Base-by-base conservation (phyloP, 64 coral and sea anemone species). In the Stichodactyla mertensii region DNA sequence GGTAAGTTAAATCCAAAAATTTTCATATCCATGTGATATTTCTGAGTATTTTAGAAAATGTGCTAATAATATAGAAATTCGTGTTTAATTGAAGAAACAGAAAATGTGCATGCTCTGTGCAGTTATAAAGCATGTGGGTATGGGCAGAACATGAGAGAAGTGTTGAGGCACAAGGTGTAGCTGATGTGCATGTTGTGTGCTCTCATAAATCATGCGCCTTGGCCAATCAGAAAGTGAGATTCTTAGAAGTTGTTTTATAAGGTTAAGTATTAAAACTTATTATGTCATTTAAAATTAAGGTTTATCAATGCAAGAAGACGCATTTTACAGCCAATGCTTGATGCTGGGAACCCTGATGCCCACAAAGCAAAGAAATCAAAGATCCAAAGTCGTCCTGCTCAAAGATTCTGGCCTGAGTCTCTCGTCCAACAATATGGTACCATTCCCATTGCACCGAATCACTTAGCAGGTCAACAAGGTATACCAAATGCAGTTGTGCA, bases 281-380 rank as follows among this genome's bases (percentile, higher is more conserved):
- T 74, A 74, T 74, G 69, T 74, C 69, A 74, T 31, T 23, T 27
- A 74, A 74, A 74, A 13, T 18, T 36, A 24, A 97, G 94, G 94
- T 97, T 97, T 61, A 97, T 97, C 10, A 97, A 97, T 95, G 94
- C 94, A 74, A 89, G 94, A 52, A 77, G 94, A 19, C 87, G 94
- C 23, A 97, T 97, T 77, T 77, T 97, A 64, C 94, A 97, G 78
- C 94, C 94, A 55, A 97, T 97, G 91, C 82, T 97, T 56, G 94
- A 97, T 93, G 94, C 94, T 10, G 91, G 94, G 55, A 97, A 97
- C 79, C 94, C 94, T 6, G 94, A 97, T 52, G 88, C 89, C 77
- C 88, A 90, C 11, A 97, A 97, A 52, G 88, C 94, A 9, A 97
- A 97, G 82, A 97, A 97, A 70, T 92, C 94, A 10, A 97, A 97